A percentile compares a stretch with the other conserved stretches of the same genome.
These are phyloP conservation scores for Chirona hameri DNA, from an alignment of 2,888 invertebrate genomes.

Conservation along the genomic window DNA sequence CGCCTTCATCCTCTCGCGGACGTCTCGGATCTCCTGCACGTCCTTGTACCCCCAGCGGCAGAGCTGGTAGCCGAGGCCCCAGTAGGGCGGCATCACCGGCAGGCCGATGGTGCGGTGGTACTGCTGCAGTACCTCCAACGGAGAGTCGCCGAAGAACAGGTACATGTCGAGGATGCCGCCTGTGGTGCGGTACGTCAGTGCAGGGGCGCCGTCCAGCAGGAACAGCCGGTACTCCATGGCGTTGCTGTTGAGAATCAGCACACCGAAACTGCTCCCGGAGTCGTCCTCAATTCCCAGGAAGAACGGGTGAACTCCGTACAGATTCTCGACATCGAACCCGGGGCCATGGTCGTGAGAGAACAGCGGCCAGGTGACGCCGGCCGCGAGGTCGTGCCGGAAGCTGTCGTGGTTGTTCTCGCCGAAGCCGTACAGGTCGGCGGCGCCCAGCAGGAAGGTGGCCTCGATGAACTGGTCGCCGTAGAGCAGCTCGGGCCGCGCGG, in stretches of 20 bases:
- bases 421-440: too few species aligned
- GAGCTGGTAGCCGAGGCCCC: constrained; percentile 53
- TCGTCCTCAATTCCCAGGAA: constrained; percentile 39
- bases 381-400: too few species aligned
- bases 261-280: constrained; percentile 37
- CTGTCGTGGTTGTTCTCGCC: too few species aligned
- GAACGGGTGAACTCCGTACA: constrained; percentile 39
- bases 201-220: constrained; percentile 51
- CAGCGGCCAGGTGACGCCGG: constrained; percentile 40
- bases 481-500: too few species aligned
- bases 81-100: too few species aligned
- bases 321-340: constrained; percentile 33
- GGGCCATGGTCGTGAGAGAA: constrained; percentile 35
- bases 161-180: constrained; percentile 79
- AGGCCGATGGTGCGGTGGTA: constrained; percentile 59
- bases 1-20: constrained; percentile 64
- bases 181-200: constrained; percentile 73
- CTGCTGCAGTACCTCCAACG: constrained; percentile 49
- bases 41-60: constrained; percentile 63
- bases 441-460: too few species aligned
- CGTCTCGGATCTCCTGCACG: constrained; percentile 59
- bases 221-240: constrained; percentile 38
- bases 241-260: constrained; percentile 38
- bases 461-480: too few species aligned
- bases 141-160: too few species aligned